phyloP scores from a whole-genome alignment of 53 echinoderm and acorn worm genomes.

The Holothuria scabra region DNA sequence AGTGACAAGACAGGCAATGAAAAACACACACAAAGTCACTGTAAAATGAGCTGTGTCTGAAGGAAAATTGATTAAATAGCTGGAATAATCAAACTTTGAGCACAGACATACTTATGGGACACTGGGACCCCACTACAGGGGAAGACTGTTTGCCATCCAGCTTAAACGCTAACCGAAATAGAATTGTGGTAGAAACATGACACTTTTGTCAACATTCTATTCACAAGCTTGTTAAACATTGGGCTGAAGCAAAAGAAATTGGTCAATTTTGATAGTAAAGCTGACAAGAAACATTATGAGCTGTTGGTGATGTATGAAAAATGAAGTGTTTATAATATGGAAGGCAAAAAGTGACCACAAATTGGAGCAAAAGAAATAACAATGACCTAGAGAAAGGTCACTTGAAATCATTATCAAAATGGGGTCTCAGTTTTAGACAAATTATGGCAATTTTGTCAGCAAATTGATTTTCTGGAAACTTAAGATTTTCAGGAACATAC shows the following conservation, averaged over 20 bases:
- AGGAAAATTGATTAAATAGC: no score
- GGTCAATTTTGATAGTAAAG: slow-evolving; percentile 12
- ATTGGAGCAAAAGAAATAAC: neutral
- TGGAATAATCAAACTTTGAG: slow-evolving; percentile 27
- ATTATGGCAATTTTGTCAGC: neutral
- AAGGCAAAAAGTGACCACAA: slow-evolving; percentile 24
- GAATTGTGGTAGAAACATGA: slow-evolving; percentile 6
- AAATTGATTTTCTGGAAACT: slow-evolving; percentile 10
- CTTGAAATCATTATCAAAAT: neutral
- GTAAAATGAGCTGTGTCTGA: no score
- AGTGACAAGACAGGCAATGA: no score
- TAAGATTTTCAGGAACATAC: neutral
- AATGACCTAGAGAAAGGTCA: slow-evolving; percentile 1
- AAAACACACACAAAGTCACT: no score
- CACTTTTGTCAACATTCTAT: neutral
- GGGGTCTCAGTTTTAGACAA: slow-evolving; percentile 1
- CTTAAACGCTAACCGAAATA: slow-evolving; percentile 23
- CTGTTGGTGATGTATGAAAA: neutral
- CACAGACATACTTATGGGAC: slow-evolving; percentile 19
- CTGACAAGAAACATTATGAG: neutral
- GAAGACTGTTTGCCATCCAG: slow-evolving; percentile 15
- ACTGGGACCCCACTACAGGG: neutral
- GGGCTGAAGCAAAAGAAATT: slow-evolving; percentile 12
- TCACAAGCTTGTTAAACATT: neutral
- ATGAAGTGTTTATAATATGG: neutral